Conservation (phyloP, 2,797 vertebrate species). For the Cuculus canorus region DNA sequence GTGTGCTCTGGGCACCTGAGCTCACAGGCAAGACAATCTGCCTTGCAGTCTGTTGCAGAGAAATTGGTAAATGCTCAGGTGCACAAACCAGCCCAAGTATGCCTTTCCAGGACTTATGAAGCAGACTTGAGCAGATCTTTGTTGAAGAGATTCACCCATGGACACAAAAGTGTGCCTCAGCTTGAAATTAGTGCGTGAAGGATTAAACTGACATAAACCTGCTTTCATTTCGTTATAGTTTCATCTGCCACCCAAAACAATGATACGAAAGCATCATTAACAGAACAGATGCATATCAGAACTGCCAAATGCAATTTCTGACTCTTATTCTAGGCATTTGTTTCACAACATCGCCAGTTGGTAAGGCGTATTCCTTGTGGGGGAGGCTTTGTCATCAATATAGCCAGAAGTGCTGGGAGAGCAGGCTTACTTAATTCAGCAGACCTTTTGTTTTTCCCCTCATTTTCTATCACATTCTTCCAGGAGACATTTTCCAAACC, state of each 20-base stretch:
- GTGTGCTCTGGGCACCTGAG: background rate
- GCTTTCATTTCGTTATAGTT: background rate
- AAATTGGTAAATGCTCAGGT: background rate
- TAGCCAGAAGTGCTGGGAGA: background rate
- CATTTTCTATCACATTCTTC: background rate
- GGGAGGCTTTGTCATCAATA: background rate
- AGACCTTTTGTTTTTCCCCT: background rate
- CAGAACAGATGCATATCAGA: slow-evolving; percentile 1
- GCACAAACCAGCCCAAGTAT: background rate
- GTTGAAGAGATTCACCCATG: background rate
- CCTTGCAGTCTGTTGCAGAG: background rate
- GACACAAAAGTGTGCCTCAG: background rate
- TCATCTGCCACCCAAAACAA: background rate
- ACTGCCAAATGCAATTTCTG: slow-evolving; percentile 1
- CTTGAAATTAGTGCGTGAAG: background rate
- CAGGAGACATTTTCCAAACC: background rate
- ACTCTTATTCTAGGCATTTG: background rate
- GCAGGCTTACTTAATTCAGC: background rate
- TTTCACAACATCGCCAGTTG: background rate
- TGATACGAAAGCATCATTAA: background rate
- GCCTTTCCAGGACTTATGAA: background rate
- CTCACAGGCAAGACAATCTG: background rate
- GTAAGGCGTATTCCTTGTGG: background rate
- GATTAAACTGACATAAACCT: background rate
- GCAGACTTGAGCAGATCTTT: background rate